These are phyloP conservation scores for Pristionchus japonicus DNA, from an alignment of 2,888 invertebrate species.

Conservation along the genomic window DNA sequence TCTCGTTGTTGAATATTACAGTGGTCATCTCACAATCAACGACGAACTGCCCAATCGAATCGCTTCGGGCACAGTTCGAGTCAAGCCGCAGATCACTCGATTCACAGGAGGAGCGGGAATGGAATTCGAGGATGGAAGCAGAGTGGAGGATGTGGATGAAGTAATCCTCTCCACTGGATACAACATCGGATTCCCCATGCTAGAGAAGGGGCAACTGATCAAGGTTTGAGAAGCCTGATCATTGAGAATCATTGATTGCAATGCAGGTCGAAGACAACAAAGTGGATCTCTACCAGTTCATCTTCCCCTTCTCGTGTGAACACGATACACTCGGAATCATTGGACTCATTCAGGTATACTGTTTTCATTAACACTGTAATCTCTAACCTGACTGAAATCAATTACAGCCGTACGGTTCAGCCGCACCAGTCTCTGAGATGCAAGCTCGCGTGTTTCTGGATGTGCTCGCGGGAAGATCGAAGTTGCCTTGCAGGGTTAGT, in stretches of 20 bases:
- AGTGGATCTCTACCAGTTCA: conserved; percentile 76
- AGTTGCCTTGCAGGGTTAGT: conserved; percentile 16
- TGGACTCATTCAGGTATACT: conserved; percentile 76
- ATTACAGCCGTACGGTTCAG: conserved; percentile 76
- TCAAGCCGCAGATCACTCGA: conserved; percentile 63
- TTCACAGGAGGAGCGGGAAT: conserved; percentile 61
- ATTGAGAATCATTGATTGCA: too few relatives aligned
- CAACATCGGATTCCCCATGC: conserved; percentile 75
- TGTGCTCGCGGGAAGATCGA: conserved; percentile 52
- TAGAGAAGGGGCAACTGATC: conserved; percentile 71
- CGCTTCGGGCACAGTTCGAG: conserved; percentile 69
- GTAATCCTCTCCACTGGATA: conserved; percentile 77
- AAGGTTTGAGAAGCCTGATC: conserved; percentile 54
- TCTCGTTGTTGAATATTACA: conserved; percentile 29
- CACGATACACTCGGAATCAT: conserved; percentile 77
- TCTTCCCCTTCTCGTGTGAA: conserved; percentile 75
- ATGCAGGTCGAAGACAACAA: conserved; percentile 34
- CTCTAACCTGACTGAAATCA: conserved; percentile 49
- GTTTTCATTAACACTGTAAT: not conserved
- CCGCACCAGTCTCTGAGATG: conserved; percentile 77
- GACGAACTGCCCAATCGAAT: conserved; percentile 78
- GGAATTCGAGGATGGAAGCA: conserved; percentile 65
- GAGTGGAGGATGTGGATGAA: conserved; percentile 49
- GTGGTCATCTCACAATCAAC: conserved; percentile 74
- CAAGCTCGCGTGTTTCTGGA: conserved; percentile 77